Conservation (phyloP, 2,888 invertebrate species). For the Linnaemya tessellans region DNA sequence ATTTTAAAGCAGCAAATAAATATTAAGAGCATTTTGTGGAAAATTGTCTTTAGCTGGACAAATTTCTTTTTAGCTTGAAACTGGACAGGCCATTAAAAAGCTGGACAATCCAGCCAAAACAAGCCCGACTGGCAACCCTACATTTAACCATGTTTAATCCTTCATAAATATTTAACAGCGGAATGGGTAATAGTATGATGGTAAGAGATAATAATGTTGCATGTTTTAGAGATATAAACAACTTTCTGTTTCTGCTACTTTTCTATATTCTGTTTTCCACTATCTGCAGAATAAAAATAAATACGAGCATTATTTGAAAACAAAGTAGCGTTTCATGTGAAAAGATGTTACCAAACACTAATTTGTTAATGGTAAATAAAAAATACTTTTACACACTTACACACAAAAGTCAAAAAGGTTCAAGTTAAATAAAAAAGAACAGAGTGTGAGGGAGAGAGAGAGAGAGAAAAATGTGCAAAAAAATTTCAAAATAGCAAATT, state of each 20-base stretch:
- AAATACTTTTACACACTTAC: slow-evolving; percentile 65
- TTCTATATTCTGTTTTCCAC: not conserved
- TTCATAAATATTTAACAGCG: not conserved
- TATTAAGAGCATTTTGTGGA: too few relatives aligned
- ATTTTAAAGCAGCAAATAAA: too few relatives aligned
- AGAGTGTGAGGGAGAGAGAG: not conserved
- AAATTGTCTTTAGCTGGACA: too few relatives aligned
- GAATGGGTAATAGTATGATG: slow-evolving; percentile 11
- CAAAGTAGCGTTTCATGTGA: slow-evolving; percentile 74
- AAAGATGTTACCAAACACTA: slow-evolving; percentile 74
- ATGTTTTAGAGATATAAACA: slow-evolving; percentile 68
- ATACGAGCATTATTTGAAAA: slow-evolving; percentile 64
- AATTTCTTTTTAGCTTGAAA: too few relatives aligned
- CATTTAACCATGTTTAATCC: slow-evolving; percentile 21
- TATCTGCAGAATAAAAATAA: slow-evolving; percentile 38
- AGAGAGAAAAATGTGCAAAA: slow-evolving; percentile 37
- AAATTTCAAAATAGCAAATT: slow-evolving; percentile 5
- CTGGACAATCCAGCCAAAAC: too few relatives aligned
- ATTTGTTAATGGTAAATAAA: slow-evolving; percentile 73
- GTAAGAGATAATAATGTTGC: slow-evolving; percentile 61
- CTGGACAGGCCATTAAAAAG: too few relatives aligned
- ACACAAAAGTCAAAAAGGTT: slow-evolving; percentile 75
- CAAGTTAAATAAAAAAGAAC: slow-evolving; percentile 40
- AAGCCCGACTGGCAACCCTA: too few relatives aligned
- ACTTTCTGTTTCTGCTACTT: slow-evolving; percentile 34